Evolutionary conservation across 2,113 vertebrate genomes (phyloP), one percentile per base, ranked within the genome.

Genomic region (Theristicus caerulescens): DNA sequence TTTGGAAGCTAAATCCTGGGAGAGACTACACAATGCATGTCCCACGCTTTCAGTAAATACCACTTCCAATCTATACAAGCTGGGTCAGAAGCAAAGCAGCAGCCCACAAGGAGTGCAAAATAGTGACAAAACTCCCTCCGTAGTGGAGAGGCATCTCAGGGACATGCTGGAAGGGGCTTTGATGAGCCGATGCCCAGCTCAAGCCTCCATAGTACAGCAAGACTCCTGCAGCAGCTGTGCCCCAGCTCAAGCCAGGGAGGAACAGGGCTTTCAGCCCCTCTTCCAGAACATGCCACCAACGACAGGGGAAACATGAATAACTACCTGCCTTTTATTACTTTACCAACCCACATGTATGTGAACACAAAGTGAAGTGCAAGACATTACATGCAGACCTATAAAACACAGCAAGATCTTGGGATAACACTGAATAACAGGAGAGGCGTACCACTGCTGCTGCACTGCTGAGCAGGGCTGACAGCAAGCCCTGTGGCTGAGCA

Each of bases 1-100:
- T 96, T 92, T 88, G 49, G 59, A 93, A 96, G 76, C 66, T 86
- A 95, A 95, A 85, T 94, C 94, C 92, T 94, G 44, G 27, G 59
- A 94, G 84, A 94, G 17, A 81, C 74, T 88, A 83, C 22, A 90
- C 64, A 52, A 74, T 3, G 59, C 42, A 51, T 8, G 31, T 72
- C 72, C 65, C 72, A 70, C 9, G 40, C 82, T 82, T 91, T 57
- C 64, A 46, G 86, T 46, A 84, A 95, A 90, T 67, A 86, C 54
- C 46, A 55, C 25, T 91, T 90, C 31, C 77, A 85, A 82, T 66
- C 81, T 80, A 57, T 18, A 66, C 8, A 31, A 21, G 61, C 89
- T 82, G 66, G 17, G 40, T 59, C 40, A 79, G 73, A 85, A 49
- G 46, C 61, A 95, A 94, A 84, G 57, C 66, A 79, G 77, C n/a